Evolutionary conservation across 2,888 invertebrate species (phyloP).

Genomic region (Synergus itoensis): DNA sequence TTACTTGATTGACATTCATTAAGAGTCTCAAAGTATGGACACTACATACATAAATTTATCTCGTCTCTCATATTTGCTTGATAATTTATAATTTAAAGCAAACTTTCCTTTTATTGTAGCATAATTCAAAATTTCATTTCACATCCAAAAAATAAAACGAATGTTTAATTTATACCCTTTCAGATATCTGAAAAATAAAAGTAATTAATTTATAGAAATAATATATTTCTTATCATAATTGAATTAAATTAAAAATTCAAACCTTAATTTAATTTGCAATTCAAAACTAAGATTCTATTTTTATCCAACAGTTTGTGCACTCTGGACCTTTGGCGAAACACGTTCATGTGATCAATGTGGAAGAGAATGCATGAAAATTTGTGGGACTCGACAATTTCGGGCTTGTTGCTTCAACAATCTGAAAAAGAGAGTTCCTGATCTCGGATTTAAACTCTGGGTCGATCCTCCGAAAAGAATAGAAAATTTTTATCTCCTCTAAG

Average conservation of each 20-base stretch:
- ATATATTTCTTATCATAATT: background rate
- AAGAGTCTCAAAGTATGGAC: constrained; percentile 48
- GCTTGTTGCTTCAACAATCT: constrained; percentile 87
- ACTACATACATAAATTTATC: constrained; percentile 63
- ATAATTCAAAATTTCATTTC: background rate
- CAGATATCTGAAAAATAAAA: background rate
- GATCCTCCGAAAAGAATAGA: constrained; percentile 16
- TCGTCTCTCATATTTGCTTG: background rate
- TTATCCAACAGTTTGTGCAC: constrained; percentile 61
- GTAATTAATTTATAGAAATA: background rate
- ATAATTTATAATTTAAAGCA: background rate
- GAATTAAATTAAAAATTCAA: background rate
- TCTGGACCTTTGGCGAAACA: constrained; percentile 77
- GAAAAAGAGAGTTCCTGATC: constrained; percentile 78
- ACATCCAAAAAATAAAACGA: background rate
- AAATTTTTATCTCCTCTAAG: constrained; percentile 2
- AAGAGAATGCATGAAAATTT: constrained; percentile 83
- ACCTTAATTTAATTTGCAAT: background rate
- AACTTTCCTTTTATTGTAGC: background rate
- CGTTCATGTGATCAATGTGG: constrained; percentile 86
- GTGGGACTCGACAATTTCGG: constrained; percentile 85
- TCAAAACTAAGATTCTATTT: constrained; percentile 52
- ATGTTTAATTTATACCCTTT: background rate
- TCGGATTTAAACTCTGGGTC: constrained; percentile 62
- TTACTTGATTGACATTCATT: constrained; percentile 70